Base-by-base conservation (phyloP, 2,797 vertebrate species). In the Hemibagrus guttatus region DNA sequence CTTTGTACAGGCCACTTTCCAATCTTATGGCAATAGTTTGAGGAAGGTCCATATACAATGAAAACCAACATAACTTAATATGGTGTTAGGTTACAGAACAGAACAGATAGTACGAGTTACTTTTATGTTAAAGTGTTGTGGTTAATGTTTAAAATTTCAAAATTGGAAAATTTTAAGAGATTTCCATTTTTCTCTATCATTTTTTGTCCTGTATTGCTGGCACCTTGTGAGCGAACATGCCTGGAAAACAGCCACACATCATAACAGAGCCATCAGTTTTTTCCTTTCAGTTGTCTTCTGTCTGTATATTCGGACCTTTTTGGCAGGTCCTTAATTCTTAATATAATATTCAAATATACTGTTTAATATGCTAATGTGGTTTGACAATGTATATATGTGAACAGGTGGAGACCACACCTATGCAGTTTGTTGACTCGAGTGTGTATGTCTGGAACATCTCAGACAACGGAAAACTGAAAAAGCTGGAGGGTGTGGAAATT, bases 401-500 rank as follows among this genome's bases (percentile, higher is more conserved):
- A 64, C 68, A 99, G 98, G 96, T 98, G 88, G 98, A 99, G 92
- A 96, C 95, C 0, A 95, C 93, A 2, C 96, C 97, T 0, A 90
- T 96, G 86, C 98, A 98, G 93, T 98, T 98, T 87, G 94, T 95
- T 5, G 97, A 99, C 94, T 93, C 94, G 35, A 97, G 89, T 74
- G 93, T 99, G 87, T 99, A 99, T 84, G 83, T 97, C 87, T 99
- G 98, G 98, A 98, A 99, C 46, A 88, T 97, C 89, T 95, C 97
- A 86, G 96, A 94, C 83, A 97, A 95, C 0, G 97, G 98, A 83
- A 93, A 96, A 82, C 96, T 98, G 82, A 93, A 95, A 79, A 97
- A 94, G 91, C 91, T 99, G 87, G 93, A 96, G 0, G 97, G 97
- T 39, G 87, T 94, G 63, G 87, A 74, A 0, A 92, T 91, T 0